Conservation (phyloP, 2,888 invertebrate genomes). For the Rhaphigaster nebulosa region DNA sequence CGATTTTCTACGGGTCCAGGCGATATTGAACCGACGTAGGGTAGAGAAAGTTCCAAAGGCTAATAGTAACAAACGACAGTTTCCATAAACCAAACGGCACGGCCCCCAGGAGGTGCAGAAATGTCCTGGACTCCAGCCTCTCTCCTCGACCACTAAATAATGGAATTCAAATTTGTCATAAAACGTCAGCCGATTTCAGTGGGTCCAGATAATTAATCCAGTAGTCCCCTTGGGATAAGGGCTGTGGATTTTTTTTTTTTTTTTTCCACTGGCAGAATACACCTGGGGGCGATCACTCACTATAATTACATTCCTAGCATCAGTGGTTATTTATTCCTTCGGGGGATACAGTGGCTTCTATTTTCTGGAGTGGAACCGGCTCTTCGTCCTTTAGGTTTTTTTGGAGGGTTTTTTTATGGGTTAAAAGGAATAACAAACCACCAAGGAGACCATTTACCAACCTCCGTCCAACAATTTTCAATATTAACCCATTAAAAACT, state of each 20-base stretch:
- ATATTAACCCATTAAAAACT: no score
- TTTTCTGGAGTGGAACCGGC: background rate
- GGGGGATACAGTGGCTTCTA: background rate
- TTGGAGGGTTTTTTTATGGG: no score
- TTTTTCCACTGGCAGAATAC: background rate
- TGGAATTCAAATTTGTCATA: slow-evolving; percentile 40
- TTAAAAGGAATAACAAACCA: no score
- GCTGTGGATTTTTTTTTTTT: background rate
- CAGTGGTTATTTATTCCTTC: slow-evolving; percentile 25
- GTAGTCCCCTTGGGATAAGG: background rate
- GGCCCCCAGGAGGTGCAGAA: background rate
- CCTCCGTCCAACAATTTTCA: no score
- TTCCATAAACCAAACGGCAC: background rate
- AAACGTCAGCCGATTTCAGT: slow-evolving; percentile 8
- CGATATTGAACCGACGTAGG: background rate
- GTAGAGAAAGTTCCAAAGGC: background rate
- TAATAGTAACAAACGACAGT: background rate
- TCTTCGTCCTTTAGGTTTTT: background rate
- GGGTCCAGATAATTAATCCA: slow-evolving; percentile 32
- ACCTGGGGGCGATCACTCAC: slow-evolving; percentile 33
- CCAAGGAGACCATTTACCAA: no score
- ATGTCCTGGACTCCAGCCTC: background rate
- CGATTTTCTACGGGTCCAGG: background rate
- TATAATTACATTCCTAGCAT: slow-evolving; percentile 40
- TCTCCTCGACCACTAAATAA: slow-evolving; percentile 2